These are phyloP conservation scores for Tribolium castaneum DNA, from an alignment of 1,140 invertebrate species.

Conservation along the genomic window DNA sequence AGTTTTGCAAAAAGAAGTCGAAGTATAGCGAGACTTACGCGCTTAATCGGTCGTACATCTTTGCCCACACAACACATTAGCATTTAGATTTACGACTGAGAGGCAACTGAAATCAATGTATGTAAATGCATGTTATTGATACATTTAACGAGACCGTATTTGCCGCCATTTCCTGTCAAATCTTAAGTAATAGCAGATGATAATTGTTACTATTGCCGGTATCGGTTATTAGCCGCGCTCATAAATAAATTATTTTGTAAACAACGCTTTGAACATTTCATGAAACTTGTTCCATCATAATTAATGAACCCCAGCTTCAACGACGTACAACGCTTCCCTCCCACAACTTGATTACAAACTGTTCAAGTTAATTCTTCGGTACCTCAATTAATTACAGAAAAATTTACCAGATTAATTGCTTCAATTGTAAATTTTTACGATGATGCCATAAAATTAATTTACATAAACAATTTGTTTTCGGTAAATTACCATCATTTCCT, in stretches of 20 bases:
- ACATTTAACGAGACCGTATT: conserved; percentile 36
- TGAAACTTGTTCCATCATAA: conserved; percentile 1
- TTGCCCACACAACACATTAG: conserved; percentile 41
- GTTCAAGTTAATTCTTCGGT: background rate
- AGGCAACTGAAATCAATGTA: conserved; percentile 37
- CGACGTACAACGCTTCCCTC: background rate
- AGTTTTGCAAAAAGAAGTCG: conserved; percentile 19
- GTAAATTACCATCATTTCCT: conserved; percentile 29
- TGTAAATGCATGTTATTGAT: conserved; percentile 42
- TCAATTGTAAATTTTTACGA: conserved; percentile 29
- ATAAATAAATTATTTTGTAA: conserved; percentile 32
- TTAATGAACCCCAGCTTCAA: conserved; percentile 5
- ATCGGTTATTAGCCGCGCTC: background rate
- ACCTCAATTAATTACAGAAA: conserved; percentile 3
- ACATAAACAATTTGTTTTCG: conserved; percentile 35
- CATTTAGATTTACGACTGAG: conserved; percentile 40
- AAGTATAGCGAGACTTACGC: conserved; percentile 34
- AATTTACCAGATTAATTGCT: conserved; percentile 17
- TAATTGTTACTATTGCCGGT: conserved; percentile 5
- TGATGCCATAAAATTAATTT: conserved; percentile 8
- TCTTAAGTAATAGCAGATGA: conserved; percentile 19
- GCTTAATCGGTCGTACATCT: conserved; percentile 39
- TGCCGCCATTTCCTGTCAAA: conserved; percentile 25
- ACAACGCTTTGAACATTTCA: background rate
- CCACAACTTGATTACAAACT: background rate